Percentiles rank a stretch among this genome's conserved stretches.
These are phyloP conservation scores for Chlorodrepanis virens DNA, from an alignment of 2,113 vertebrate species.

Conservation along the genomic window DNA sequence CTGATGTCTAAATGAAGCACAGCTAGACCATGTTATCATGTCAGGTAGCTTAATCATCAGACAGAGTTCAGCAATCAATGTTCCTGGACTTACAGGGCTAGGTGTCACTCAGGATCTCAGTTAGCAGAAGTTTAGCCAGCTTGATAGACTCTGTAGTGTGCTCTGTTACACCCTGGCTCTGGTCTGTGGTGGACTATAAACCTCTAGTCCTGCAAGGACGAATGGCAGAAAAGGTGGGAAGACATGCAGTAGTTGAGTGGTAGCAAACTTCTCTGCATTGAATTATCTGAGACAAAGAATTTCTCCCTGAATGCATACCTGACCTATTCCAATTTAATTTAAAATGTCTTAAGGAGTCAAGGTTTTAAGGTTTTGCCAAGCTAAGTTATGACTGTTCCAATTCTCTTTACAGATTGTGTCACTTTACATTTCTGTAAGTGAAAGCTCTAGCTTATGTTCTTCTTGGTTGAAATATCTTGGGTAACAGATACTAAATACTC, in stretches of 20 bases:
- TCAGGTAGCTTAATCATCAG: neutral
- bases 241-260: neutral
- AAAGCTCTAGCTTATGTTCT: neutral
- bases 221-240: neutral
- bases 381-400: neutral
- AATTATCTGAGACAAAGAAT: neutral
- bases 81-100: neutral
- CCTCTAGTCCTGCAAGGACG: neutral
- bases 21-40: neutral
- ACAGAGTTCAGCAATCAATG: neutral
- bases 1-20: neutral
- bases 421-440: neutral
- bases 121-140: neutral
- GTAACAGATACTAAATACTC: neutral
- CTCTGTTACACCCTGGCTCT: neutral
- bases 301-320: neutral
- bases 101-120: neutral
- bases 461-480: neutral
- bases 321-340: neutral
- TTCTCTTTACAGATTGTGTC: neutral
- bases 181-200: neutral
- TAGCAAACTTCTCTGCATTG: accelerated
- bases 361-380: neutral
- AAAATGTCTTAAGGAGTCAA: neutral
- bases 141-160: neutral